Evolutionary conservation across 2,888 invertebrate species (phyloP).

Genomic region (Drosophila mettleri): DNA sequence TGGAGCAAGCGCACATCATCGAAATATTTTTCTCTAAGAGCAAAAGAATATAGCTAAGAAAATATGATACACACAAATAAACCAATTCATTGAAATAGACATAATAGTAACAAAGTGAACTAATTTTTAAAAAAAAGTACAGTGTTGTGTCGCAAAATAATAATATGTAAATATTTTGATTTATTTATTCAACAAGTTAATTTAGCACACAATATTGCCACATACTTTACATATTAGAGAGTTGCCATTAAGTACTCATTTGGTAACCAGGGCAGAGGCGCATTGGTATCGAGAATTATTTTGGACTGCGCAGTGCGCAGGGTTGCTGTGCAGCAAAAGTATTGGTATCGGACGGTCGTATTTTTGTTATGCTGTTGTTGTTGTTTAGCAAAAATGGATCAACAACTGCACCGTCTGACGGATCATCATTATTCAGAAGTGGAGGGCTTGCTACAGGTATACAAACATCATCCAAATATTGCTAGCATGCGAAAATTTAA

Average conservation of each 20-base stretch:
- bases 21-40: constrained; percentile 60
- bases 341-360: constrained; percentile 54
- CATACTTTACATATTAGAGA: not conserved
- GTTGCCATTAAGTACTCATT: constrained; percentile 7
- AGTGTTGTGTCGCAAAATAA: not conserved
- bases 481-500: constrained; percentile 3
- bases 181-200: constrained; percentile 27
- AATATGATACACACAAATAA: not conserved
- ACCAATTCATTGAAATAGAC: not conserved
- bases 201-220: constrained; percentile 4
- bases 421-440: constrained; percentile 75
- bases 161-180: not conserved
- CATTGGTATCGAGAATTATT: constrained; percentile 17
- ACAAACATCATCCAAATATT: constrained; percentile 20
- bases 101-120: too few species aligned
- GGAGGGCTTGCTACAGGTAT: constrained; percentile 70
- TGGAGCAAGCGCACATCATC: constrained; percentile 81
- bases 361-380: constrained; percentile 60
- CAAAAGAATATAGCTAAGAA: not conserved
- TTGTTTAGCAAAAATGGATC: constrained; percentile 72
- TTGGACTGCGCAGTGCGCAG: constrained; percentile 52
- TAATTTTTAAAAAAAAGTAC: not conserved
- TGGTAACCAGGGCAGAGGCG: constrained; percentile 25
- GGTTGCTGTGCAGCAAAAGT: constrained; percentile 48
- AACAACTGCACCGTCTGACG: constrained; percentile 73